Percentiles rank a stretch among this genome's conserved stretches.
phyloP scores from a whole-genome alignment of 37 sponge, comb jelly and placozoan genomes.

The Amphimedon queenslandica region DNA sequence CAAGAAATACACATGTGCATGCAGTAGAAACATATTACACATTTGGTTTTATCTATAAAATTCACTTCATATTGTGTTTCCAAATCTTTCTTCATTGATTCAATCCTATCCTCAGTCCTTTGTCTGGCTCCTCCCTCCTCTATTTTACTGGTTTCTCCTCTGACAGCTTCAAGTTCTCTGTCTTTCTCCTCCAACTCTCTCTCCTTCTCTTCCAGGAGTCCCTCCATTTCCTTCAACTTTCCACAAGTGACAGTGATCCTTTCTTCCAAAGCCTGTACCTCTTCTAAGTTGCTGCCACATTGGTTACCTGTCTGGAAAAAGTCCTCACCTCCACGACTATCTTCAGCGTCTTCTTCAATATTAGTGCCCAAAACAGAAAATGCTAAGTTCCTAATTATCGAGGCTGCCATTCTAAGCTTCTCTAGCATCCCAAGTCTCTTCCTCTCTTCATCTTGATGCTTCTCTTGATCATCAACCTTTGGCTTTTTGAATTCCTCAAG shows the following conservation, averaged over 20 bases:
- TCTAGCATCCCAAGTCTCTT: no score
- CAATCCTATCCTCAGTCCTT: background rate
- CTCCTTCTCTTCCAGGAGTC: slow-evolving; percentile 5
- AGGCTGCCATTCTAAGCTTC: no score
- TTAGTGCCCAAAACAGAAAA: no score
- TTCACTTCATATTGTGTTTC: slow-evolving; percentile 9
- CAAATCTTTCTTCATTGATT: background rate
- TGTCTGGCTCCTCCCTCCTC: background rate
- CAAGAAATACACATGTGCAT: no score
- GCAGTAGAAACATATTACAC: no score
- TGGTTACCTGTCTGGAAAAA: no score
- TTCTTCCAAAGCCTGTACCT: background rate
- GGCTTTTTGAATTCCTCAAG: background rate
- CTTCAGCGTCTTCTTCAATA: no score
- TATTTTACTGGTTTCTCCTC: no score
- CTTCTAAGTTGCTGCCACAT: no score
- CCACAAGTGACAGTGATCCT: background rate
- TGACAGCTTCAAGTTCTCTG: background rate
- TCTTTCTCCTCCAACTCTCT: background rate
- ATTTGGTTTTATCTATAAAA: no score
- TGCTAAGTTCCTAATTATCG: no score
- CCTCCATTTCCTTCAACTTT: background rate
- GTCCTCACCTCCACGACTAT: no score
- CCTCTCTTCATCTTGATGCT: background rate
- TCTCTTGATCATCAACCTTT: background rate